These are phyloP conservation scores for Plutella xylostella DNA, from an alignment of 2,888 invertebrate genomes.

Conservation along the genomic window DNA sequence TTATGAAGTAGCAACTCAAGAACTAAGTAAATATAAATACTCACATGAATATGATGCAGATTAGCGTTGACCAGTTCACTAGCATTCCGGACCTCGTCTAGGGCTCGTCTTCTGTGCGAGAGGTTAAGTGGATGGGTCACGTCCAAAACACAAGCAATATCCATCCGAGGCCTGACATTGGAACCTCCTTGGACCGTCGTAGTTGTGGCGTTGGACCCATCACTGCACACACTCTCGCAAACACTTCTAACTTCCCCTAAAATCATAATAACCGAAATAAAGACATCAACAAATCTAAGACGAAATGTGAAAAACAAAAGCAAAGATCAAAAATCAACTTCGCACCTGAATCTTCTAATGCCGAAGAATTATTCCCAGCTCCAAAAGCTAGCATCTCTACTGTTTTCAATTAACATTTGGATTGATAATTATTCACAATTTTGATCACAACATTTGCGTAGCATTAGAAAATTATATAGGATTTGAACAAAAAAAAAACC, in stretches of 20 bases:
- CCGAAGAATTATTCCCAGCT: conserved; percentile 46
- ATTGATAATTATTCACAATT: conserved; percentile 43
- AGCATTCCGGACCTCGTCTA: conserved; percentile 87
- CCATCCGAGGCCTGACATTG: conserved; percentile 77
- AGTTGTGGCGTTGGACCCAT: conserved; percentile 64
- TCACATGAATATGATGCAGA: conserved; percentile 86
- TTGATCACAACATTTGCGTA: conserved; percentile 34
- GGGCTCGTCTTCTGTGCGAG: conserved; percentile 80
- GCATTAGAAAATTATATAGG: conserved; percentile 22
- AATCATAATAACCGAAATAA: conserved; percentile 23
- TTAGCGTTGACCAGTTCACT: conserved; percentile 83
- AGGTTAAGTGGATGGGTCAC: conserved; percentile 78
- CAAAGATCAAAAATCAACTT: conserved; percentile 7
- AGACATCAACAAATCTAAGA: neutral
- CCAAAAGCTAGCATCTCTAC: conserved; percentile 63
- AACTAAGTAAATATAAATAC: conserved; percentile 17
- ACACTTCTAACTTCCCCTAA: conserved; percentile 63
- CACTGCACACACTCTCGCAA: conserved; percentile 65
- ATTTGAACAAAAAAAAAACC: neutral
- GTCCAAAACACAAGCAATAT: conserved; percentile 90
- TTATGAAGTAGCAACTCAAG: no score
- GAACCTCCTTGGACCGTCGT: conserved; percentile 47
- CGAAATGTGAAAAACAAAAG: conserved; percentile 5
- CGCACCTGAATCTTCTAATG: conserved; percentile 57
- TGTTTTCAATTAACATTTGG: conserved; percentile 28